Conservation (phyloP, 2,113 vertebrate genomes). For the Ptilorrhoa leucosticta region DNA sequence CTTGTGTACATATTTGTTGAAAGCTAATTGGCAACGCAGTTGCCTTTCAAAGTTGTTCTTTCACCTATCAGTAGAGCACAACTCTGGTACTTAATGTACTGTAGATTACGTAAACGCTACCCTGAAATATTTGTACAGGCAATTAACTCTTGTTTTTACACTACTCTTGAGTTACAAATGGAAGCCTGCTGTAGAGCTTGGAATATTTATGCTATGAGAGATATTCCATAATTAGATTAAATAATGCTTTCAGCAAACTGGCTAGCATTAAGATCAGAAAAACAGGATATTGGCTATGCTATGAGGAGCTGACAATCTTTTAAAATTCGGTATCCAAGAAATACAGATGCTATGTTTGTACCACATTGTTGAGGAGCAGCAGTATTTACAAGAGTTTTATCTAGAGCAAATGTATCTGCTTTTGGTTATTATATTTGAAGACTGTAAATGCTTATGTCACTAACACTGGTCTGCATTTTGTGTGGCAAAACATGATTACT, state of each 20-base stretch:
- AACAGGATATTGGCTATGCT: not conserved
- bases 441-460: not conserved
- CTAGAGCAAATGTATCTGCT: not conserved
- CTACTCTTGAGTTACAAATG: conserved; percentile 52
- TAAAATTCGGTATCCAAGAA: not conserved
- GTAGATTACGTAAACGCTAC: conserved; percentile 65
- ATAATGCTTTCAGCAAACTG: not conserved
- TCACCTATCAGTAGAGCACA: conserved; percentile 67
- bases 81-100: conserved; percentile 71
- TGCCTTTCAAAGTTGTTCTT: conserved; percentile 68
- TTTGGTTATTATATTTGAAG: not conserved
- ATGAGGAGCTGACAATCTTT: not conserved
- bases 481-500: not conserved
- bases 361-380: not conserved
- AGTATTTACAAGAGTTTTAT: not conserved
- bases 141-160: conserved; percentile 68
- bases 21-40: conserved; percentile 67
- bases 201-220: conserved; percentile 34
- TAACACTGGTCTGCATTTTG: not conserved
- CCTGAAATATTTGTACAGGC: conserved; percentile 70
- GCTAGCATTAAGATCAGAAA: not conserved
- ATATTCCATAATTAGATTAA: conserved; percentile 30
- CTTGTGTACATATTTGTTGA: conserved; percentile 75
- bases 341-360: not conserved
- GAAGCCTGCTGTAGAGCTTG: conserved; percentile 29